Base-by-base conservation (phyloP, 2,888 invertebrate genomes). In the Zootermopsis nevadensis region DNA sequence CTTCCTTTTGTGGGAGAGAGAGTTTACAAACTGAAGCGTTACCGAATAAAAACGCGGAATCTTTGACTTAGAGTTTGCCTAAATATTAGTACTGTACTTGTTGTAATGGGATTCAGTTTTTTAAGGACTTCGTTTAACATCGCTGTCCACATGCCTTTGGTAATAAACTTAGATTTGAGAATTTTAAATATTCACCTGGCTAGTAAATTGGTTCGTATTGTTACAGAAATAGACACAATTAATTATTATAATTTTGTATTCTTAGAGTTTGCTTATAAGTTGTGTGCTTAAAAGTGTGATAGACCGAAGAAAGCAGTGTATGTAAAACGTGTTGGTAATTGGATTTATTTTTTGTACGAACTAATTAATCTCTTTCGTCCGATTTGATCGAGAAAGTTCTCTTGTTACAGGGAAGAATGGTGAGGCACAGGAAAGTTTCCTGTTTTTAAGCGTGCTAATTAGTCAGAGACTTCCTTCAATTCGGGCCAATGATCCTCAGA, bases 381-480 rank as follows among this genome's bases (percentile, higher is more conserved):
- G 33, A 69, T 69, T 69, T 69, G 69, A 69, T 69, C 69, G 69
- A 69, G 69, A 69, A 69, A 69, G 31, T 69, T 69, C 69, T 30
- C 69, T 66, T 60, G 60, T 30, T 69, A 69, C 69, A 31, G 12
- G 15, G 69, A 69, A 69, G 69, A 33, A 30, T 8, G 27, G n/a
- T 60, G 15, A 60, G n/a, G n/a, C n/a, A 22, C 19, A 15, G 66
- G 27, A 30, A 69, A 79, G 79, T 79, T 79, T 53, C 55, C 24
- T 48, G 79, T 79, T 79, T 55, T 79, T n/a, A 79, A 55, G 79
- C 53, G 55, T 79, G 79, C 53, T 79, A 79, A 79, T 79, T 53
- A 79, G 79, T 27, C 42, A 53, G 33, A 22, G 69, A 1, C 30
- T 69, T 69, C 69, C 60, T 60, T 60, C 48, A 19, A 48, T 48